A percentile compares a stretch with the other conserved stretches of the same genome.
These are phyloP conservation scores for Ceyx melanurus DNA, from an alignment of 2,113 vertebrate species.

Conservation along the genomic window DNA sequence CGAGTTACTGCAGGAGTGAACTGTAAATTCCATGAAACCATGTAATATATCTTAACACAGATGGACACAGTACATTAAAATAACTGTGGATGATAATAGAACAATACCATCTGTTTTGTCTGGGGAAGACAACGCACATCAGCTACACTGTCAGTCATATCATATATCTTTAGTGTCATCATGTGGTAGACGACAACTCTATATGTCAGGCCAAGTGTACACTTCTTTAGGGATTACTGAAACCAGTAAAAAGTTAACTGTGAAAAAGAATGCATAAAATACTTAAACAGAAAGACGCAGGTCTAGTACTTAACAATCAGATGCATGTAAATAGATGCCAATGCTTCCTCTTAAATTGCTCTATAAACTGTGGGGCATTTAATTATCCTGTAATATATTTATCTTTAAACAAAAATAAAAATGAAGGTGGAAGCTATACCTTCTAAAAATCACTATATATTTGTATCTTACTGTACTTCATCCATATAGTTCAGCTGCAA, in stretches of 20 bases:
- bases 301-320: slow-evolving; percentile 55
- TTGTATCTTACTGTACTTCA: slow-evolving; percentile 78
- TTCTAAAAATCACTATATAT: slow-evolving; percentile 70
- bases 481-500: slow-evolving; percentile 85
- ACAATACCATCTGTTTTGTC: slow-evolving; percentile 98
- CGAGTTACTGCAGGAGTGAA: slow-evolving; percentile 97
- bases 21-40: slow-evolving; percentile 99
- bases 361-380: slow-evolving; percentile 58
- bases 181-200: slow-evolving; percentile 89
- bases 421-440: slow-evolving; percentile 56
- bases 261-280: slow-evolving; percentile 75
- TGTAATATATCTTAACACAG: slow-evolving; percentile 99
- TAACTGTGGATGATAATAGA: slow-evolving; percentile 95
- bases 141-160: slow-evolving; percentile 94
- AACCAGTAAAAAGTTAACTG: slow-evolving; percentile 82
- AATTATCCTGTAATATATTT: slow-evolving; percentile 69
- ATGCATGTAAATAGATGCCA: slow-evolving; percentile 70
- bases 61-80: slow-evolving; percentile 94
- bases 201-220: slow-evolving; percentile 97
- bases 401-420: slow-evolving; percentile 68
- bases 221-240: slow-evolving; percentile 87
- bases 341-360: slow-evolving; percentile 53
- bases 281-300: slow-evolving; percentile 67
- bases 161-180: slow-evolving; percentile 99
- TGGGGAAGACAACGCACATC: slow-evolving; percentile 92